These are phyloP conservation scores for Drosophila kohkoa DNA, from an alignment of 1,140 invertebrate species.

Conservation along the genomic window DNA sequence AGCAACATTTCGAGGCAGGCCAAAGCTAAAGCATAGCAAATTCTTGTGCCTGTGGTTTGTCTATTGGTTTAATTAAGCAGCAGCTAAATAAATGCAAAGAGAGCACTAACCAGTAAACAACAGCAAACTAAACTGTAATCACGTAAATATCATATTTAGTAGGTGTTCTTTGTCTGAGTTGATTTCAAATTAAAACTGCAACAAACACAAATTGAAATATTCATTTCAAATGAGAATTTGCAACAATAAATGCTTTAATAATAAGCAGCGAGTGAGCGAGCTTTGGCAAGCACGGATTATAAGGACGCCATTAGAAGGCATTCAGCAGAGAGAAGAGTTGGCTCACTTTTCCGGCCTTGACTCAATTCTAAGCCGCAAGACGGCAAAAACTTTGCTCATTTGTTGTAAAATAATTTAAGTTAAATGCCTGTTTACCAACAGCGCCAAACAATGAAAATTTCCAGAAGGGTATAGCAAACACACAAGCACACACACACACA, in stretches of 20 bases:
- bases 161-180: no score
- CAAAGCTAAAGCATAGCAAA: background rate
- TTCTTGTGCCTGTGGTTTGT: slow-evolving; percentile 13
- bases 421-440: slow-evolving; percentile 68
- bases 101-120: background rate
- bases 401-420: slow-evolving; percentile 60
- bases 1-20: background rate
- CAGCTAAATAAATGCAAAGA: slow-evolving; percentile 15
- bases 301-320: slow-evolving; percentile 4
- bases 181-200: no score
- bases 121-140: background rate
- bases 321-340: background rate
- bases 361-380: slow-evolving; percentile 25
- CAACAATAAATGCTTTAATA: background rate
- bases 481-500: slow-evolving; percentile 4
- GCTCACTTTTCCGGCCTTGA: slow-evolving; percentile 10
- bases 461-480: slow-evolving; percentile 19
- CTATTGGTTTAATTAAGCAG: slow-evolving; percentile 31
- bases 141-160: no score
- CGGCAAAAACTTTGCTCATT: slow-evolving; percentile 44
- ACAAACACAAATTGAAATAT: background rate
- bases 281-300: slow-evolving; percentile 2
- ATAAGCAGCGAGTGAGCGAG: background rate
- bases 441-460: slow-evolving; percentile 56
- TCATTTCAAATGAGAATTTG: background rate